Evolutionary conservation across 2,797 vertebrate genomes (phyloP), one percentile per base, ranked within the genome.

Genomic region (Muscicapa comitata): DNA sequence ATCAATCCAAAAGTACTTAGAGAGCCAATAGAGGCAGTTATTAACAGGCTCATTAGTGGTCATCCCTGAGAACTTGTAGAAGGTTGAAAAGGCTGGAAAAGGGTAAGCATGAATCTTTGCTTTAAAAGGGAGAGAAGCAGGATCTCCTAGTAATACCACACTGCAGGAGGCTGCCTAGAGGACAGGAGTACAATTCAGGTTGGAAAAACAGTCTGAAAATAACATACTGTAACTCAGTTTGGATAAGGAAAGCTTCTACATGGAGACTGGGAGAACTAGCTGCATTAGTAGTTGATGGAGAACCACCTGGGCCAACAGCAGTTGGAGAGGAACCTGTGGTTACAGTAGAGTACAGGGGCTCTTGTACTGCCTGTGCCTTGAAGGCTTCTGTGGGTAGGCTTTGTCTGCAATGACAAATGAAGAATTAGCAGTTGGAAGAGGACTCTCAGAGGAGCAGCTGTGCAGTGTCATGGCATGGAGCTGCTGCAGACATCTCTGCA

Each of bases 401-500:
- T 86, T 91, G 58, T 66, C 88, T 9, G 6, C 43, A 71, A 40
- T 31, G 77, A 92, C 51, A 5, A 79, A 78, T 11, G 5, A 88
- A 86, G 53, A 94, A 86, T 86, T 61, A 91, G 61, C 45, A 66
- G 58, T 28, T 93, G 55, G 65, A 81, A 63, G 75, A 87, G 77
- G 86, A 86, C 58, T 38, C 83, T 57, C 74, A 61, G 55, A 93
- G 77, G 20, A 90, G 50, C 94, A 97, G 94, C 90, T 91, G 94
- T 81, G 90, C 47, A 2, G 9, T 72, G 59, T 90, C 78, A 86
- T 31, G 76, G 74, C 58, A 67, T 2, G 1, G 28, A 50, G 63
- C 40, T 71, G 77, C 77, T 66, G 65, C 81, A 93, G 85, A 94
- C 68, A 71, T 38, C 68, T 92, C 88, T 54, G 43, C 79, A 74